Percentiles rank a stretch among this genome's conserved stretches.
Conservation (phyloP, 2,113 vertebrate genomes). For the Pungitius pungitius region DNA sequence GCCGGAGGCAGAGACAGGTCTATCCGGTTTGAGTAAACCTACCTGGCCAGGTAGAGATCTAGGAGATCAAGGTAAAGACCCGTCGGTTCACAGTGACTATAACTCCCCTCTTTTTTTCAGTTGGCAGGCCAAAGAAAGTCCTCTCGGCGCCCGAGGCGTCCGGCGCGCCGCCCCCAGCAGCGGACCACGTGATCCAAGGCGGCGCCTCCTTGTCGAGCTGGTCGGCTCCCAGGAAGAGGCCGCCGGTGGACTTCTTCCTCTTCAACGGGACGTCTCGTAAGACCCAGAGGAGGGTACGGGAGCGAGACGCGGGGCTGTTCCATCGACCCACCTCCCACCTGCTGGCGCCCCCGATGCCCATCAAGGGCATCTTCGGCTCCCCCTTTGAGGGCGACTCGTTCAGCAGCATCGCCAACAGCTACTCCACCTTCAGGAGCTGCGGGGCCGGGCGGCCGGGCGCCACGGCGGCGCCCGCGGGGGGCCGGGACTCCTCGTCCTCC, state of each 20-base stretch:
- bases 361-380: conserved; percentile 88
- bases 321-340: conserved; percentile 80
- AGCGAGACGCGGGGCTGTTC: conserved; percentile 81
- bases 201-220: conserved; percentile 84
- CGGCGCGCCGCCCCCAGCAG: conserved; percentile 30
- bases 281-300: conserved; percentile 82
- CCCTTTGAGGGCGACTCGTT: conserved; percentile 94
- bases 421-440: conserved; percentile 82
- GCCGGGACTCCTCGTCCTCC: conserved; percentile 68
- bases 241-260: conserved; percentile 88
- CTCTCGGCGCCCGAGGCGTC: conserved; percentile 80
- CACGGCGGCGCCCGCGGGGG: conserved; percentile 70
- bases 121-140: conserved; percentile 84
- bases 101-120: conserved; percentile 39
- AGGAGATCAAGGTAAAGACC: conserved; percentile 42
- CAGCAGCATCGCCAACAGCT: conserved; percentile 93
- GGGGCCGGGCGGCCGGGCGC: conserved; percentile 46
- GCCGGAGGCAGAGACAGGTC: conserved; percentile 53
- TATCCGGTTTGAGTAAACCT: conserved; percentile 56
- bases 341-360: conserved; percentile 57
- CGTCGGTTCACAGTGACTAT: conserved; percentile 45
- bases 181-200: conserved; percentile 76
- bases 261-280: conserved; percentile 87
- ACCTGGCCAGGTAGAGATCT: conserved; percentile 53
- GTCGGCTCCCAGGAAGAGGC: conserved; percentile 85